Evolutionary conservation across 2,113 vertebrate genomes (phyloP), one percentile per base, ranked within the genome.

Genomic region (Phasianus colchicus): DNA sequence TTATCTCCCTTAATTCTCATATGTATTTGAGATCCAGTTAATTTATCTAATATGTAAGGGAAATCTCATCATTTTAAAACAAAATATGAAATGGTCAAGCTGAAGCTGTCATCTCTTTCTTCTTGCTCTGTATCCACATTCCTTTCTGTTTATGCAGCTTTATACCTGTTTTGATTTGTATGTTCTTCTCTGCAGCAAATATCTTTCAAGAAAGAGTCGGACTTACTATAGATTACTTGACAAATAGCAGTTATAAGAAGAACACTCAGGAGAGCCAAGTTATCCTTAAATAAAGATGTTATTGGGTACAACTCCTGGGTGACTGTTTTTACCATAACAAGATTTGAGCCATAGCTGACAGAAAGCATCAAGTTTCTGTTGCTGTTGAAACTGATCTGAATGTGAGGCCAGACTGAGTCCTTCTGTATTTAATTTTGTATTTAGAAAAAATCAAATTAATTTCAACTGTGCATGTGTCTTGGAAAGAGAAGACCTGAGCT

Each of bases 391-490:
- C 10, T 0, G 0, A 71, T 76, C 12, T 38, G 40, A 67, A 5
- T 42, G 45, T 45, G 25, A 69, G 16, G 13, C 4, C 42, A 71
- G 55, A 83, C 8, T 45, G 92, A 61, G 3, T 20, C 6, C 8
- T 9, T 8, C 14, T 11, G 1, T 27, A 50, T 8, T 74, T 69
- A 48, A 10, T 91, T 83, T 50, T 43, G 74, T 6, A 45, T 66
- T 73, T 71, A 42, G 20, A 32, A 63, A 52, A 21, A 32, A 10
- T 10, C 10, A 78, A 69, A 63, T 70, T 70, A 36, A 3, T 73
- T 76, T 94, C 0, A 0, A 14, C 8, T 64, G 24, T 25, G 4
- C 3, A 7, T 16, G 18, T 45, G 3, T 55, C 11, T 81, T 13
- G 58, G 36, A 67, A 30, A 78, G 2, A 76, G 47, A 63, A 79